phyloP scores from a whole-genome alignment of 1,140 invertebrate species.

The Drusus annulatus region DNA sequence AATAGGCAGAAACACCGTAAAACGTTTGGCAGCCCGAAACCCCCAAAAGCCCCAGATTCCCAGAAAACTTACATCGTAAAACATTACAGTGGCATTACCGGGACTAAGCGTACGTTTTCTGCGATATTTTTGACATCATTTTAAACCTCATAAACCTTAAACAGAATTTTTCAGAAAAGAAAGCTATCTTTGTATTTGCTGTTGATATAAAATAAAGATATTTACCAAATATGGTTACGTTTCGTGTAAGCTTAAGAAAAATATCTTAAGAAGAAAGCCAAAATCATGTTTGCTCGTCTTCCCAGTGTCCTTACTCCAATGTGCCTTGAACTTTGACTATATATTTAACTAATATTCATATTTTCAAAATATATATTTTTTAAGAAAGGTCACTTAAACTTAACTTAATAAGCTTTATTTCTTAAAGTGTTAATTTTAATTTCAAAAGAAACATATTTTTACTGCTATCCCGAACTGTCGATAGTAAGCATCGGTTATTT shows the following conservation, averaged over 20 bases:
- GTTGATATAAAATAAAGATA: background rate
- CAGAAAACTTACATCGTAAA: conserved; percentile 15
- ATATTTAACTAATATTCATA: too few relatives aligned
- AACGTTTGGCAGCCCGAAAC: conserved; percentile 1
- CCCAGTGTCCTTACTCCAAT: too few relatives aligned
- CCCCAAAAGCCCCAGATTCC: background rate
- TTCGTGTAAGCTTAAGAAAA: too few relatives aligned
- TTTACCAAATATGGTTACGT: too few relatives aligned
- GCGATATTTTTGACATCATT: background rate
- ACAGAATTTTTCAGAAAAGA: background rate
- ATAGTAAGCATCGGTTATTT: background rate
- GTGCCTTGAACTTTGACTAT: too few relatives aligned
- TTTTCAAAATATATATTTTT: too few relatives aligned
- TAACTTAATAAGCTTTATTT: background rate
- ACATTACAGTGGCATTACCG: conserved; percentile 1
- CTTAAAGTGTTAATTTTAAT: background rate
- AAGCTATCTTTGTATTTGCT: background rate
- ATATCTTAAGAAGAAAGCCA: too few relatives aligned
- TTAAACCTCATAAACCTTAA: background rate
- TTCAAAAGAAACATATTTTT: background rate
- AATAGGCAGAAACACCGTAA: conserved; percentile 22
- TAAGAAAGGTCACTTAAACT: background rate
- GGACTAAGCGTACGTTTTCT: background rate
- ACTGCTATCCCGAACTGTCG: background rate
- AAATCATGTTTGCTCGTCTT: too few relatives aligned